A percentile compares a stretch with the other conserved stretches of the same genome.
phyloP scores from a whole-genome alignment of 2,888 invertebrate genomes.

The Drosophila meridiana region DNA sequence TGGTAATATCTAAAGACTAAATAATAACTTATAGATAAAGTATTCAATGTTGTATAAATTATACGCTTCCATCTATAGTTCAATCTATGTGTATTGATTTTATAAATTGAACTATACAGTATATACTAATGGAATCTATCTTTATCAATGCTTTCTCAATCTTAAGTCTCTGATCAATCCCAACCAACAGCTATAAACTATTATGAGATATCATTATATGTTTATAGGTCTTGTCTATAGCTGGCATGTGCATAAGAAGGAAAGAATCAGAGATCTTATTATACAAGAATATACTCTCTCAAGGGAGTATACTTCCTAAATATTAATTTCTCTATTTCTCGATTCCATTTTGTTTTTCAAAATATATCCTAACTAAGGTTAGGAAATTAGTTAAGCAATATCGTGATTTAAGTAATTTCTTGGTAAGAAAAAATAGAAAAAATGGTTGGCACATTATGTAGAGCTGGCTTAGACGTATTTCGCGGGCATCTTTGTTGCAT shows the following conservation, averaged over 20 bases:
- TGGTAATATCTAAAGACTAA: no score
- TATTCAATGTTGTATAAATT: no score
- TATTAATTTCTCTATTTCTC: no score
- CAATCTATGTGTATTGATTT: no score
- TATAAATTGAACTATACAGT: not conserved
- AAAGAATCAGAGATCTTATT: not conserved
- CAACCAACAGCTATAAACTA: not conserved
- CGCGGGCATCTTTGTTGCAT: conserved; percentile 37
- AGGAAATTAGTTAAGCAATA: not conserved
- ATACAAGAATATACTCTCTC: no score
- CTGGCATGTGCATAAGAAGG: not conserved
- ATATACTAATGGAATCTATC: not conserved
- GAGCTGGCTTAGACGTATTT: conserved; percentile 9
- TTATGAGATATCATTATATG: not conserved
- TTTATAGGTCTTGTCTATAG: no score
- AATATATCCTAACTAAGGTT: not conserved
- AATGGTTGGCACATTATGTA: not conserved
- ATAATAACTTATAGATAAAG: no score
- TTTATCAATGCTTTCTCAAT: not conserved
- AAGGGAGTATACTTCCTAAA: no score
- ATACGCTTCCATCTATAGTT: no score
- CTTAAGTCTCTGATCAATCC: not conserved
- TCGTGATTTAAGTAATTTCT: not conserved
- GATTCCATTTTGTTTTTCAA: no score
- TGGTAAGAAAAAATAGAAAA: not conserved